Conservation (phyloP, 2,113 vertebrate genomes). For the Mirza zaza region DNA sequence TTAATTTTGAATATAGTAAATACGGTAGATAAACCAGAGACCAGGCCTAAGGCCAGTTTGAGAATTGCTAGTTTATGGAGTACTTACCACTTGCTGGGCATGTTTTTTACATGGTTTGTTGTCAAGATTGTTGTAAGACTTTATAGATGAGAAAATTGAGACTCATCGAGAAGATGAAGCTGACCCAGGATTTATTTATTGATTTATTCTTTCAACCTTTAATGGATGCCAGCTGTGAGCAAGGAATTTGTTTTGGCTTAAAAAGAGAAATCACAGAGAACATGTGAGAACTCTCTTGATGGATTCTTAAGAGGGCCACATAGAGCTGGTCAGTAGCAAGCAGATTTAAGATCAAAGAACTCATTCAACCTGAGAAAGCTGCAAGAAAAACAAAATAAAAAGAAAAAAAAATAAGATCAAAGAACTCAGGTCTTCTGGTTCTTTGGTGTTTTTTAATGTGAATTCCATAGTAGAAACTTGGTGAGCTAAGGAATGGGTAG, state of each 20-base stretch:
- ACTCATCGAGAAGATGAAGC: conserved; percentile 15
- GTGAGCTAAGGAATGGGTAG: neutral
- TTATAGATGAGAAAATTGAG: neutral
- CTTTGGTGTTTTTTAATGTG: neutral
- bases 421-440: neutral
- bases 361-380: no score
- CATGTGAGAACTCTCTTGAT: neutral
- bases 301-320: neutral
- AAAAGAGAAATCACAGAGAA: conserved; percentile 14
- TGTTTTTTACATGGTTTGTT: neutral
- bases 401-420: neutral
- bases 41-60: neutral
- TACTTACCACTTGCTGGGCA: neutral
- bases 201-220: neutral
- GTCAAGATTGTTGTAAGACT: neutral
- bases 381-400: no score
- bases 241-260: neutral
- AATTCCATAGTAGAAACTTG: neutral
- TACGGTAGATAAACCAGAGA: neutral
- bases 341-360: neutral
- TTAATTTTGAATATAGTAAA: neutral
- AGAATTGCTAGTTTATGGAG: neutral
- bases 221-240: neutral
- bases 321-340: neutral
- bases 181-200: neutral